These are phyloP conservation scores for Rhinolophus sinicus DNA, from an alignment of 2,113 vertebrate species.

Conservation along the genomic window DNA sequence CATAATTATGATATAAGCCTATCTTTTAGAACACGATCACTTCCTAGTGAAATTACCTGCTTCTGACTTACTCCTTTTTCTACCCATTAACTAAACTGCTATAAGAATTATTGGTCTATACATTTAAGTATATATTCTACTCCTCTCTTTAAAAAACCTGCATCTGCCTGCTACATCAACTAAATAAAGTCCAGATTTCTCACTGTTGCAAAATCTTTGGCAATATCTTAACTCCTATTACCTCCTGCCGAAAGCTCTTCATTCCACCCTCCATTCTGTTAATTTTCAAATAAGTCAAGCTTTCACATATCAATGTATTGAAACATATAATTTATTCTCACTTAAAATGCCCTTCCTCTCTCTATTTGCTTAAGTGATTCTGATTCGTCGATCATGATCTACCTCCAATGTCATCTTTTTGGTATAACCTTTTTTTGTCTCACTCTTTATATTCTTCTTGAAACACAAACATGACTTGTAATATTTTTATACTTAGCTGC, in stretches of 20 bases:
- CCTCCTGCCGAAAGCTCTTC: neutral
- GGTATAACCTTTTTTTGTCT: neutral
- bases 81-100: neutral
- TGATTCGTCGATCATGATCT: neutral
- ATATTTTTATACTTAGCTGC: neutral
- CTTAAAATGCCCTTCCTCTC: neutral
- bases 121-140: neutral
- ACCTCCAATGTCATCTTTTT: neutral
- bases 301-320: neutral
- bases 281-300: neutral
- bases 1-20: neutral
- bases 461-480: neutral
- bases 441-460: neutral
- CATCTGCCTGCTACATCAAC: neutral
- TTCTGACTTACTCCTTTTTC: neutral
- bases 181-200: neutral
- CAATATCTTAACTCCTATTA: neutral
- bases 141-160: neutral
- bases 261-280: neutral
- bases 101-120: neutral
- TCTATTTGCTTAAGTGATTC: neutral
- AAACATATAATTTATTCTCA: neutral
- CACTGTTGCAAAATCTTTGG: neutral
- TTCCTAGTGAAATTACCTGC: neutral
- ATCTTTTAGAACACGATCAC: neutral